These are phyloP conservation scores for Leptinotarsa peninsularis DNA, from an alignment of 2,888 invertebrate species.

Conservation along the genomic window DNA sequence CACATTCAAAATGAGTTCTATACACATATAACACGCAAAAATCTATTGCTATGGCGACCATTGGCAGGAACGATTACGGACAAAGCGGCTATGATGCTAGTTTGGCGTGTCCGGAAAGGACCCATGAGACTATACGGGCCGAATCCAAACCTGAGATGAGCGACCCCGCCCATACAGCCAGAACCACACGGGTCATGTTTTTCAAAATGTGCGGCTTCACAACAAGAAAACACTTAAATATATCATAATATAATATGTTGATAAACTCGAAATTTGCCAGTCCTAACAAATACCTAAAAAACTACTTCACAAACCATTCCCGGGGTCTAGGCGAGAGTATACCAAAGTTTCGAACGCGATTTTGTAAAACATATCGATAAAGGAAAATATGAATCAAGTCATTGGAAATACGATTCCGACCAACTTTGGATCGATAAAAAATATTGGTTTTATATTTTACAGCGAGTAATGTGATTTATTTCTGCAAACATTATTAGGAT, in stretches of 20 bases:
- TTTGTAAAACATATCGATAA: slow-evolving; percentile 28
- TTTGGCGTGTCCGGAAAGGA: slow-evolving; percentile 51
- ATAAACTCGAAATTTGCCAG: slow-evolving; percentile 61
- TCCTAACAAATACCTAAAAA: slow-evolving; percentile 63
- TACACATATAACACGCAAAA: slow-evolving; percentile 32
- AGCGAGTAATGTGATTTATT: no score
- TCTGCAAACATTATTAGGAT: no score
- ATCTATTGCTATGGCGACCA: slow-evolving; percentile 64
- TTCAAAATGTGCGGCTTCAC: slow-evolving; percentile 60
- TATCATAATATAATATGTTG: slow-evolving; percentile 57
- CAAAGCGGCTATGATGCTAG: slow-evolving; percentile 65
- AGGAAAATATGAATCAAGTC: neutral
- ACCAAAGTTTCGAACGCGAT: slow-evolving; percentile 36
- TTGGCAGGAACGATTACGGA: slow-evolving; percentile 68
- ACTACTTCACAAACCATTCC: slow-evolving; percentile 50
- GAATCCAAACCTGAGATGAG: slow-evolving; percentile 8
- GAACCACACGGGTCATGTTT: slow-evolving; percentile 57
- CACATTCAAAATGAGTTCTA: slow-evolving; percentile 20
- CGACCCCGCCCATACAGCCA: slow-evolving; percentile 58
- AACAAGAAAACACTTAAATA: slow-evolving; percentile 66
- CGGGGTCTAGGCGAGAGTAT: slow-evolving; percentile 40
- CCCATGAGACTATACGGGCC: slow-evolving; percentile 53
- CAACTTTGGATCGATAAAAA: no score
- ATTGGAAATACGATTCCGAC: no score
- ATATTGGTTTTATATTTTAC: no score